Percentiles rank a stretch among this genome's conserved stretches.
Evolutionary conservation across 2,797 vertebrate species (phyloP).

Genomic region (Odontamblyopus lacepedii): DNA sequence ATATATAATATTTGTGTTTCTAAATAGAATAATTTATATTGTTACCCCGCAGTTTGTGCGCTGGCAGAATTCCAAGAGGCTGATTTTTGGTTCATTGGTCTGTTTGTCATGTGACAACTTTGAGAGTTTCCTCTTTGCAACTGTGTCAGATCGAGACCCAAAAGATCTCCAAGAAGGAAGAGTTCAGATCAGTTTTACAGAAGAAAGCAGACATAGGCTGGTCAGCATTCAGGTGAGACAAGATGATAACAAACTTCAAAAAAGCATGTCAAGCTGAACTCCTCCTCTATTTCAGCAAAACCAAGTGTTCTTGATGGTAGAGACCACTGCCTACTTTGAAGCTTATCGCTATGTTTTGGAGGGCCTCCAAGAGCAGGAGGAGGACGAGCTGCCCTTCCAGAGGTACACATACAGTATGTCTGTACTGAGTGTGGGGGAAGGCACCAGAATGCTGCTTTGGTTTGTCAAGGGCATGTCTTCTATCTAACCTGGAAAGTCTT

Average conservation of each 20-base stretch:
- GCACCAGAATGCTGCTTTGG: background rate
- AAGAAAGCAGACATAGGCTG: constrained; percentile 79
- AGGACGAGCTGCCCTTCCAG: constrained; percentile 88
- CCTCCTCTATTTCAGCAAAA: constrained; percentile 39
- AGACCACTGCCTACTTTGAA: constrained; percentile 94
- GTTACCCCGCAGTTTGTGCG: constrained; percentile 78
- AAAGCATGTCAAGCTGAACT: background rate
- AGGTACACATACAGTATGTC: constrained; percentile 59
- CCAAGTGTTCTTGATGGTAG: constrained; percentile 90
- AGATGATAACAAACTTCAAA: background rate
- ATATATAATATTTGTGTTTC: background rate
- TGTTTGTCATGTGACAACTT: constrained; percentile 92
- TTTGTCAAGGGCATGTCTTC: constrained; percentile 22
- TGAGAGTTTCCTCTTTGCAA: constrained; percentile 89
- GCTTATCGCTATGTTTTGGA: constrained; percentile 91
- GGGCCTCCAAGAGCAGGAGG: constrained; percentile 84
- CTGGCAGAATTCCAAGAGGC: constrained; percentile 92
- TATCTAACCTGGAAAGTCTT: constrained; percentile 1
- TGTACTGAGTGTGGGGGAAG: background rate
- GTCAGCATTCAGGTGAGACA: constrained; percentile 69
- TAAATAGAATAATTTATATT: constrained; percentile 2
- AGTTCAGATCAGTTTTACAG: constrained; percentile 84
- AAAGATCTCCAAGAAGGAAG: constrained; percentile 73
- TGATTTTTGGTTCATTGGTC: constrained; percentile 90
- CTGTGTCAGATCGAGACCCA: constrained; percentile 83